A percentile compares a stretch with the other conserved stretches of the same genome.
Conservation (phyloP, 1,140 invertebrate genomes). For the Phymorhynchus buccinoides region DNA sequence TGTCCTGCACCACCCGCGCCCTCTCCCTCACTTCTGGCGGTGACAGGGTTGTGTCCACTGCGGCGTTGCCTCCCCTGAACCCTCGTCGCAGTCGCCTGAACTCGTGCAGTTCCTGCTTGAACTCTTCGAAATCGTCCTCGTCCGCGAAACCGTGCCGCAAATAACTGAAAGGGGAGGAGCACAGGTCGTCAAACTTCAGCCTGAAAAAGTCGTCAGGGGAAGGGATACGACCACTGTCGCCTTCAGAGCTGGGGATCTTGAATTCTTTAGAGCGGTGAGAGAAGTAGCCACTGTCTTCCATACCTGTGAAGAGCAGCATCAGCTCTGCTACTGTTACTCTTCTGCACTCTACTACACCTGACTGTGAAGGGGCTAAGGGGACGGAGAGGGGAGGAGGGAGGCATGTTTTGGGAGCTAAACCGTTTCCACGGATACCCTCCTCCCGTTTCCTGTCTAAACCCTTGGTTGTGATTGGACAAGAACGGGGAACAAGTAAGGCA, state of each 20-base stretch:
- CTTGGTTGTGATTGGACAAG: neutral
- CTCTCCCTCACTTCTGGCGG: no score
- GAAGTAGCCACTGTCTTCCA: conserved; percentile 39
- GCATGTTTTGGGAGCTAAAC: neutral
- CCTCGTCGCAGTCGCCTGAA: conserved; percentile 50
- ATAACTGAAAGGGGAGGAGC: conserved; percentile 54
- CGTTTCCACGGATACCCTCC: conserved; percentile 17
- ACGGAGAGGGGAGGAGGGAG: neutral
- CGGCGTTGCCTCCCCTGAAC: neutral
- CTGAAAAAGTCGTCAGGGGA: conserved; percentile 56
- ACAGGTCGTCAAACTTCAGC: conserved; percentile 58
- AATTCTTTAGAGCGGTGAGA: conserved; percentile 24
- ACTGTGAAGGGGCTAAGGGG: conserved; percentile 1
- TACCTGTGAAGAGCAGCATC: neutral
- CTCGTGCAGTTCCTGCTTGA: conserved; percentile 64
- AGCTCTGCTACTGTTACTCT: neutral
- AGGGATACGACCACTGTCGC: neutral
- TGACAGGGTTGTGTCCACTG: neutral
- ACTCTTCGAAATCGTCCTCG: conserved; percentile 69
- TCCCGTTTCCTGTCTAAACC: conserved; percentile 17
- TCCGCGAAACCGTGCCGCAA: conserved; percentile 63
- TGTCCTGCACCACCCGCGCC: neutral
- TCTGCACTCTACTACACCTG: neutral
- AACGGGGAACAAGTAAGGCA: neutral
- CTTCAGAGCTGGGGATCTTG: conserved; percentile 18